phyloP scores from a whole-genome alignment of 2,888 invertebrate genomes.

The Trichopoda pennipes region DNA sequence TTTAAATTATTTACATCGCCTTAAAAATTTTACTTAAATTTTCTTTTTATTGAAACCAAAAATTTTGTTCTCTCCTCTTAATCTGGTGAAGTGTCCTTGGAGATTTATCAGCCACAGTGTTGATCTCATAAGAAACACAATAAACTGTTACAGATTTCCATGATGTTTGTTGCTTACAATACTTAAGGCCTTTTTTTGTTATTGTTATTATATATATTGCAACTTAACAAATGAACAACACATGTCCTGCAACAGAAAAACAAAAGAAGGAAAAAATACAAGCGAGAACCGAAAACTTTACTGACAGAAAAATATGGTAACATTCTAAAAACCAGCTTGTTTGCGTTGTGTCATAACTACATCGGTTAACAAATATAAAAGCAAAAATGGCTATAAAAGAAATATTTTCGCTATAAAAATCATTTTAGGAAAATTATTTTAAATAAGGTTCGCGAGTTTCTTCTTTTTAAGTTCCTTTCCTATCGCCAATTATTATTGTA shows the following conservation, averaged over 20 bases:
- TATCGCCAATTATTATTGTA: no score
- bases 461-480: no score
- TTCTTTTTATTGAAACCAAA: not conserved
- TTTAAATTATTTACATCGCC: not conserved
- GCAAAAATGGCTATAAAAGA: not conserved
- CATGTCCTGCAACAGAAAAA: slow-evolving; percentile 56
- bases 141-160: slow-evolving; percentile 37
- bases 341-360: slow-evolving; percentile 25
- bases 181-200: not conserved
- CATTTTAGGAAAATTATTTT: not conserved
- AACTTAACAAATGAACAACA: slow-evolving; percentile 39
- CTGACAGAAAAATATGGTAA: slow-evolving; percentile 38
- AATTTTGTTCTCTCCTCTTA: slow-evolving; percentile 5
- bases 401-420: not conserved
- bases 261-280: slow-evolving; percentile 1
- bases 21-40: slow-evolving; percentile 16
- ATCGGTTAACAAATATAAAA: not conserved
- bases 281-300: slow-evolving; percentile 38
- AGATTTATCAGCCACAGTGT: slow-evolving; percentile 62
- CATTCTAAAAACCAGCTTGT: not conserved
- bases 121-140: slow-evolving; percentile 59
- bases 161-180: not conserved
- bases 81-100: slow-evolving; percentile 50
- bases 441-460: no score
- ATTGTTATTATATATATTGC: not conserved